Percentiles rank a stretch among this genome's conserved stretches.
Evolutionary conservation across 2,888 invertebrate species (phyloP).

Genomic region (Cacoxenus indagator): DNA sequence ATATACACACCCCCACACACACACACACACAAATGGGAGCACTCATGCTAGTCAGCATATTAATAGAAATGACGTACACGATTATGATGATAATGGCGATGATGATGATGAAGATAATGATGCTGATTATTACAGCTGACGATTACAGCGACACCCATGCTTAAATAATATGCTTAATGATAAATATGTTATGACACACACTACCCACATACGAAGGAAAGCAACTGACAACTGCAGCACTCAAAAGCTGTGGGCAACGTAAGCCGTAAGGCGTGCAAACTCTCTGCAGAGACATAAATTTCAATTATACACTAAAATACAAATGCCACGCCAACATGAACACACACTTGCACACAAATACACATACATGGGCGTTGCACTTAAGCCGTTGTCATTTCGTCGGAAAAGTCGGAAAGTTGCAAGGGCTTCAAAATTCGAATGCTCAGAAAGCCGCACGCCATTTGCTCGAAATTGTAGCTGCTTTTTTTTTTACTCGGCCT

Average conservation of each 20-base stretch:
- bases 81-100: neutral
- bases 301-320: slow-evolving; percentile 52
- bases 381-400: neutral
- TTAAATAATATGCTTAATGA: too few species aligned
- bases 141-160: too few species aligned
- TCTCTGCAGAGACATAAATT: slow-evolving; percentile 52
- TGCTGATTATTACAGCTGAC: too few species aligned
- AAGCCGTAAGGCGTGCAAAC: slow-evolving; percentile 49
- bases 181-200: too few species aligned
- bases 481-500: too few species aligned
- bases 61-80: slow-evolving; percentile 6
- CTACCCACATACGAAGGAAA: too few species aligned
- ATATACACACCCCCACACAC: slow-evolving; percentile 30
- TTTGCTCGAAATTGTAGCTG: too few species aligned
- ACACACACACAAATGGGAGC: neutral
- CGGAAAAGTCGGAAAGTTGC: neutral
- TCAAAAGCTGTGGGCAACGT: slow-evolving; percentile 38
- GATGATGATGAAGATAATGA: too few species aligned
- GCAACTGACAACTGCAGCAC: slow-evolving; percentile 21
- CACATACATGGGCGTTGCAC: neutral
- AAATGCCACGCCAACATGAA: slow-evolving; percentile 4
- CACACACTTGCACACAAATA: neutral
- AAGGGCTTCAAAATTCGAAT: neutral
- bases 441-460: neutral
- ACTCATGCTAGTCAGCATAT: neutral